A percentile compares a stretch with the other conserved stretches of the same genome.
Conservation (phyloP, 2,113 vertebrate genomes). For the Amazona vittata region DNA sequence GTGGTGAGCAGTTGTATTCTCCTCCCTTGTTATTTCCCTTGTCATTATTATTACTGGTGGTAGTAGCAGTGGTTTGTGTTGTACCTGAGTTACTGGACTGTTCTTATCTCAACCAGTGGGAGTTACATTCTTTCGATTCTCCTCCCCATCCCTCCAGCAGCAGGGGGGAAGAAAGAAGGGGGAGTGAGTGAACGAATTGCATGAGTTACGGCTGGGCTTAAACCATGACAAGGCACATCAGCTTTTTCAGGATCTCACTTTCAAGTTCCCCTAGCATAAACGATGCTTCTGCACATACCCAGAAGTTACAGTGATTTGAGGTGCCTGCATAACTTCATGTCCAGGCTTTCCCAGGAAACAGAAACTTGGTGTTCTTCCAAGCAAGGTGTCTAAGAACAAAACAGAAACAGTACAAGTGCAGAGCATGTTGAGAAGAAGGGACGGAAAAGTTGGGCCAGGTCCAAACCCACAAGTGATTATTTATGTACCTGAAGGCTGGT, state of each 20-base stretch:
- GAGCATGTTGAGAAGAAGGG: background rate
- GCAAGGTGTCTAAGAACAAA: background rate
- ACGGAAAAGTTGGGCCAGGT: background rate
- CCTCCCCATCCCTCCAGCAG: too few relatives aligned
- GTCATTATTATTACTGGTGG: too few relatives aligned
- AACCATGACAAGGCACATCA: background rate
- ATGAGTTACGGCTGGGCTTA: too few relatives aligned
- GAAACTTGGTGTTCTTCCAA: background rate
- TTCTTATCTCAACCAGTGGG: too few relatives aligned
- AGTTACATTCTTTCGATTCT: too few relatives aligned
- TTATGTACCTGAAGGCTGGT: background rate
- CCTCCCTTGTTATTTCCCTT: too few relatives aligned
- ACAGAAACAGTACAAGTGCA: background rate
- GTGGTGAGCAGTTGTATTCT: too few relatives aligned
- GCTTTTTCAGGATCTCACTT: background rate
- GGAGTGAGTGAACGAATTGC: too few relatives aligned
- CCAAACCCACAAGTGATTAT: background rate
- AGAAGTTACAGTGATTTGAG: background rate
- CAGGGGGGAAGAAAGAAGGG: too few relatives aligned
- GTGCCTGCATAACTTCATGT: background rate
- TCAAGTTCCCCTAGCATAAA: background rate
- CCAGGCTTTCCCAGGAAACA: background rate
- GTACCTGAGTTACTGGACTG: too few relatives aligned
- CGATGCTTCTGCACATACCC: background rate
- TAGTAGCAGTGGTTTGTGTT: too few relatives aligned